Evolutionary conservation across 1,140 invertebrate species (phyloP).

Genomic region (Rhynchophorus ferrugineus): DNA sequence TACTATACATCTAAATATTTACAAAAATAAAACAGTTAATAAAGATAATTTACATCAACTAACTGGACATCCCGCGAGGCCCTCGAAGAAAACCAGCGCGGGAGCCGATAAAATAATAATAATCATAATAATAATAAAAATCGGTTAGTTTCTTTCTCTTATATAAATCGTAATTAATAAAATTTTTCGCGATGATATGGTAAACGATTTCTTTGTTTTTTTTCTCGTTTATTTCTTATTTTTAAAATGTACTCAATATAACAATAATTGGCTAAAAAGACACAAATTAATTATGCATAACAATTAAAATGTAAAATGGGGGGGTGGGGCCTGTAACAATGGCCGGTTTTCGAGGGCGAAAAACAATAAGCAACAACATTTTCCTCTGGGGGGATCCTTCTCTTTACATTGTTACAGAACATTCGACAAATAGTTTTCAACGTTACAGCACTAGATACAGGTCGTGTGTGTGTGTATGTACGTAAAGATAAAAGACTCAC

Average conservation of each 20-base stretch:
- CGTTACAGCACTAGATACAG: too few species aligned
- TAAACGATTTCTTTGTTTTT: constrained; percentile 25
- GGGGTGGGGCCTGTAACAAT: background rate
- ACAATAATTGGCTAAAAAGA: constrained; percentile 28
- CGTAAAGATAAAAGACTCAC: too few species aligned
- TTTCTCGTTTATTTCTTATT: too few species aligned
- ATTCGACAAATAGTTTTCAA: too few species aligned
- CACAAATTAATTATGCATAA: constrained; percentile 8
- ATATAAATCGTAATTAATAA: constrained; percentile 13
- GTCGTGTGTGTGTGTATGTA: too few species aligned
- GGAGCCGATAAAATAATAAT: constrained; percentile 21
- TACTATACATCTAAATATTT: constrained; percentile 43
- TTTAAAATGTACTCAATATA: constrained; percentile 25
- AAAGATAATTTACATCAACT: constrained; percentile 37
- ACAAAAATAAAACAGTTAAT: constrained; percentile 35
- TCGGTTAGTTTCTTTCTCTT: constrained; percentile 2
- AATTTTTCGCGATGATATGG: constrained; percentile 39
- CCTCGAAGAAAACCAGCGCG: constrained; percentile 37
- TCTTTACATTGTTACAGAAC: too few species aligned
- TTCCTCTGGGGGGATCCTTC: too few species aligned
- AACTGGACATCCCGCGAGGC: constrained; percentile 28
- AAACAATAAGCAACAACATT: background rate
- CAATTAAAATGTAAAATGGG: constrained; percentile 7
- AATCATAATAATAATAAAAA: constrained; percentile 28
- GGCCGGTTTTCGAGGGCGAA: background rate